These are phyloP conservation scores for Guaruba guarouba DNA, from an alignment of 2,113 vertebrate species.

Conservation along the genomic window DNA sequence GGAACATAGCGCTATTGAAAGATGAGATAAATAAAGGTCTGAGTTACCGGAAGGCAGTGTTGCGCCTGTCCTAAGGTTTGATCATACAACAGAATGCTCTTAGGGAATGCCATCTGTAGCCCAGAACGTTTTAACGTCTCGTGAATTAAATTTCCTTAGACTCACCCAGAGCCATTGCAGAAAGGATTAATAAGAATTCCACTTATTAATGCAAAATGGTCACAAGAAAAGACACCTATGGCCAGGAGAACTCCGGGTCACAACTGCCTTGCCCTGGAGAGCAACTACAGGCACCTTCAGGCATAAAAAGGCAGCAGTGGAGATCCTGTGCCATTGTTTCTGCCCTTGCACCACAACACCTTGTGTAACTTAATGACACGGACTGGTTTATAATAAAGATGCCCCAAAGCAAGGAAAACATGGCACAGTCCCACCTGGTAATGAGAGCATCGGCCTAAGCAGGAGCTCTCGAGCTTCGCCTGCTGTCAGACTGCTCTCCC, in stretches of 20 bases:
- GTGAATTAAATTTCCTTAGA: neutral
- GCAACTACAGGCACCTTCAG: neutral
- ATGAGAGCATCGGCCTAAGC: neutral
- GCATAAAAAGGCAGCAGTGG: rapidly evolving
- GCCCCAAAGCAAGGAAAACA: neutral
- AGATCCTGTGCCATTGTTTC: rapidly evolving
- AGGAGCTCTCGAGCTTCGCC: neutral
- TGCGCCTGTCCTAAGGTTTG: neutral
- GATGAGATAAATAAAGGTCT: neutral
- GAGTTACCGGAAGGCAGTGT: neutral
- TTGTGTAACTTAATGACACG: rapidly evolving
- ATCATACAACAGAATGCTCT: neutral
- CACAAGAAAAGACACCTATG: neutral
- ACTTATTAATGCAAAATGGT: neutral
- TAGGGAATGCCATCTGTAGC: neutral
- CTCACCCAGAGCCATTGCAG: neutral
- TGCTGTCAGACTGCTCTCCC: neutral
- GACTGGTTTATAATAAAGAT: neutral
- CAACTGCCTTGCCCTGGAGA: neutral
- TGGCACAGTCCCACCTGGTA: neutral
- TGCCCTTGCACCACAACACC: neutral
- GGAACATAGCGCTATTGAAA: neutral
- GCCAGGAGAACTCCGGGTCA: neutral
- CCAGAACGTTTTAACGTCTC: neutral
- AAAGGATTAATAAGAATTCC: neutral